These are phyloP conservation scores for Alosa alosa DNA, from an alignment of 2,113 vertebrate genomes.

Conservation along the genomic window DNA sequence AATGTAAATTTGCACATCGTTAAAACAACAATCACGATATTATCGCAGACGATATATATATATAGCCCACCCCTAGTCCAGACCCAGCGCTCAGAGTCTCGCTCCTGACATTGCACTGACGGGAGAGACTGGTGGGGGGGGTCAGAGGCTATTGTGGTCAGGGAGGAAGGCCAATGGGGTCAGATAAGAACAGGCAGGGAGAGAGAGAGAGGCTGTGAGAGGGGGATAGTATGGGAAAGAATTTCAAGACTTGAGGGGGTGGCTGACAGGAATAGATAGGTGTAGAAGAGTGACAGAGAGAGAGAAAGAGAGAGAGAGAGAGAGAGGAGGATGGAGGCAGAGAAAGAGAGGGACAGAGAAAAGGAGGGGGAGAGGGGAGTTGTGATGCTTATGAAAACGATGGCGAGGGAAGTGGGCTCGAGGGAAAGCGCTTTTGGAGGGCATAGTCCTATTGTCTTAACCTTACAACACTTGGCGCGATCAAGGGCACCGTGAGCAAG, in stretches of 20 bases:
- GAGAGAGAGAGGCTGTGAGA: conserved; percentile 23
- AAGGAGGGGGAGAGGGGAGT: not conserved
- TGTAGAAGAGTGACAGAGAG: not conserved
- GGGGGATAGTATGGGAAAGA: not conserved
- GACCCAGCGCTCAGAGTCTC: conserved; percentile 11
- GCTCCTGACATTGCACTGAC: not conserved
- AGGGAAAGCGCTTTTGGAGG: conserved; percentile 28
- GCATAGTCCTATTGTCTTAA: conserved; percentile 53
- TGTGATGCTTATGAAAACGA: not conserved
- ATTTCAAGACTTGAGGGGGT: not conserved
- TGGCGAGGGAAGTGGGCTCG: not conserved
- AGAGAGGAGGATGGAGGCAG: not conserved
- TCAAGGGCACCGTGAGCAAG: conserved; percentile 46
- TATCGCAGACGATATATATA: no score
- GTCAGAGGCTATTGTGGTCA: conserved; percentile 30
- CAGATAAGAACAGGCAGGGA: conserved; percentile 22
- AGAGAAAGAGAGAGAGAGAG: not conserved
- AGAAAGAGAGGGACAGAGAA: not conserved
- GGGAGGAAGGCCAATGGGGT: conserved; percentile 19
- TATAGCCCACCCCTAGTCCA: no score
- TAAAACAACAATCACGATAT: no score
- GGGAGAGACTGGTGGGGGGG: not conserved
- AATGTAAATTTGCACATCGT: no score
- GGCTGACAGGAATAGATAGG: not conserved
- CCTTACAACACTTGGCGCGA: conserved; percentile 61